Evolutionary conservation across 2,888 invertebrate genomes (phyloP).

Genomic region (Sarcophaga subvicina): DNA sequence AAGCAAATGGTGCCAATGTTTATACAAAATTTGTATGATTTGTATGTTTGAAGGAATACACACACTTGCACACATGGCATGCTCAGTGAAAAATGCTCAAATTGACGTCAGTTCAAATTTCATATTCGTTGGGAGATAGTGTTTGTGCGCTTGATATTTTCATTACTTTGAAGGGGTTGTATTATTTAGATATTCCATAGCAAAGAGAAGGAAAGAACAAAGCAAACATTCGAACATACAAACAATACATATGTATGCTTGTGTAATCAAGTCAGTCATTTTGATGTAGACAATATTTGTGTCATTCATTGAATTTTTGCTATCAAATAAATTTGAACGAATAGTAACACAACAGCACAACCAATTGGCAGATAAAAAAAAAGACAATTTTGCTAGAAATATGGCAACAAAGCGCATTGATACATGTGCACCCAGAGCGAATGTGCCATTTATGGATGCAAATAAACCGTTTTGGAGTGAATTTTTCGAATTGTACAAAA

Average conservation of each 20-base stretch:
- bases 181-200: too few relatives aligned
- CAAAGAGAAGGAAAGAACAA: neutral
- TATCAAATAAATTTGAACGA: neutral
- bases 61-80: neutral
- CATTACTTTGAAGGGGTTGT: too few relatives aligned
- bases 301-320: neutral
- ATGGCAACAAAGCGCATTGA: too few relatives aligned
- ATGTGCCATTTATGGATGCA: neutral
- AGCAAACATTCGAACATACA: neutral
- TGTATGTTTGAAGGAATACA: neutral
- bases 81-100: neutral
- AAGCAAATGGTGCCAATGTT: neutral
- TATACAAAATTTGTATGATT: neutral
- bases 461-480: conserved; percentile 85
- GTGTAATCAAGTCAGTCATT: neutral
- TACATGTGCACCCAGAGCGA: too few relatives aligned
- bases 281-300: neutral
- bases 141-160: neutral
- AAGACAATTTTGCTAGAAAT: too few relatives aligned
- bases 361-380: too few relatives aligned
- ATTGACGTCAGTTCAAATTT: neutral
- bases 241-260: neutral
- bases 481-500: conserved; percentile 83
- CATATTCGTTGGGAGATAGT: neutral
- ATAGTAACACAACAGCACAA: neutral